phyloP scores from a whole-genome alignment of 2,797 vertebrate species.

The Sus cebifrons region DNA sequence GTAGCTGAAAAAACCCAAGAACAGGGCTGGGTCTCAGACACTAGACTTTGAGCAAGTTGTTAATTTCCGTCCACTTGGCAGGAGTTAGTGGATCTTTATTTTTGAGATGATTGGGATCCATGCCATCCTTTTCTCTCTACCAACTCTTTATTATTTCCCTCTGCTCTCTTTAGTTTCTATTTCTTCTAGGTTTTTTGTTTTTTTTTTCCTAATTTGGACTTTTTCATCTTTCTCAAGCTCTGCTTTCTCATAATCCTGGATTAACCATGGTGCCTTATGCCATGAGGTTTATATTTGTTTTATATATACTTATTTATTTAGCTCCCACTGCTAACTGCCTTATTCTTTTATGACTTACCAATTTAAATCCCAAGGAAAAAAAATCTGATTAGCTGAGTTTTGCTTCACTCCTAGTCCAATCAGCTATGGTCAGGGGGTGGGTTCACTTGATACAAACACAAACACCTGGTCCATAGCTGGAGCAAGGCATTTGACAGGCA shows the following conservation, averaged over 20 bases:
- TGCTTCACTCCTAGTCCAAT: neutral
- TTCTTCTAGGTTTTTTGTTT: neutral
- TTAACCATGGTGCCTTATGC: neutral
- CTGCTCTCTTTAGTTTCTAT: neutral
- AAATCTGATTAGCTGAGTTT: neutral
- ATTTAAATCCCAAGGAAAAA: neutral
- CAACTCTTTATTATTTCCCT: neutral
- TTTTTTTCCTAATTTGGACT: neutral
- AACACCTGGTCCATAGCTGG: neutral
- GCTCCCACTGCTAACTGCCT: neutral
- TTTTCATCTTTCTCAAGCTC: neutral
- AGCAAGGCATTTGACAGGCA: neutral
- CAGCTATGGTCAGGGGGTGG: neutral
- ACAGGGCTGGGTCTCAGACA: neutral
- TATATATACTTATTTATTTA: neutral
- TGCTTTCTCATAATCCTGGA: neutral
- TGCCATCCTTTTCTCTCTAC: neutral
- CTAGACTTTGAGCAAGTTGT: rapidly evolving
- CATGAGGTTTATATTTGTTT: no score
- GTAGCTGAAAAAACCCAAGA: neutral
- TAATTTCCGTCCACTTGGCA: neutral
- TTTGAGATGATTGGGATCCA: neutral
- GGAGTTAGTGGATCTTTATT: neutral
- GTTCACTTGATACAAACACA: neutral
- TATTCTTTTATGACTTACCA: neutral